phyloP scores from a whole-genome alignment of 35 echinoderm and acorn worm species.

The Lytechinus variegatus region DNA sequence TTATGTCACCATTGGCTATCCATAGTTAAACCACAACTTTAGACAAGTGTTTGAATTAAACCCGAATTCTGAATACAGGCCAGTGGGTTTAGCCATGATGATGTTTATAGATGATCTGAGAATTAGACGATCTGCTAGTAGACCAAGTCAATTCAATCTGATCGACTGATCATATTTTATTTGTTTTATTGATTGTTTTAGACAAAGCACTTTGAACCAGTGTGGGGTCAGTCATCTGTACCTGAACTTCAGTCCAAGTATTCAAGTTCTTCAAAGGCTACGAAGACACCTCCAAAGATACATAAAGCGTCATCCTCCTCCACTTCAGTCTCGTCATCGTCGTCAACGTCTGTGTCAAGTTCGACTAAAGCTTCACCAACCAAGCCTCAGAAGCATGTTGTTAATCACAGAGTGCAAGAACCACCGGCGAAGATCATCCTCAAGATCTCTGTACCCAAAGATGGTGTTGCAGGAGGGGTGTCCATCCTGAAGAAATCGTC shows the following conservation, averaged over 20 bases:
- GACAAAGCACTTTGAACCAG: conserved; percentile 96
- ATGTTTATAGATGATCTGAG: too few relatives aligned
- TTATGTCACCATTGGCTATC: too few relatives aligned
- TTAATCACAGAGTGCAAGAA: background rate
- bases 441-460: conserved; percentile 29
- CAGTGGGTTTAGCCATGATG: too few relatives aligned
- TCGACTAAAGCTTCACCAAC: background rate
- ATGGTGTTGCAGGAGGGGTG: background rate
- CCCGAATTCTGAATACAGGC: too few relatives aligned
- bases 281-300: conserved; percentile 47
- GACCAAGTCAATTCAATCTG: too few relatives aligned
- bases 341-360: background rate
- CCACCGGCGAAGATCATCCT: conserved; percentile 16
- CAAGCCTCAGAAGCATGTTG: conserved; percentile 52
- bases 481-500: conserved; percentile 34
- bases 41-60: too few relatives aligned
- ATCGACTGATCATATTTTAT: too few relatives aligned
- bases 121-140: too few relatives aligned
- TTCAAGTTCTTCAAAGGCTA: conserved; percentile 18
- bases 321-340: background rate
- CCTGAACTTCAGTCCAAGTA: conserved; percentile 41
- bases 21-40: too few relatives aligned
- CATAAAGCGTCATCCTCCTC: conserved; percentile 40
- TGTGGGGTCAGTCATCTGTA: conserved; percentile 89
- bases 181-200: conserved; percentile 48